Evolutionary conservation across 1,140 invertebrate genomes (phyloP), one percentile per base, ranked within the genome.

Genomic region (Venturia canescens): DNA sequence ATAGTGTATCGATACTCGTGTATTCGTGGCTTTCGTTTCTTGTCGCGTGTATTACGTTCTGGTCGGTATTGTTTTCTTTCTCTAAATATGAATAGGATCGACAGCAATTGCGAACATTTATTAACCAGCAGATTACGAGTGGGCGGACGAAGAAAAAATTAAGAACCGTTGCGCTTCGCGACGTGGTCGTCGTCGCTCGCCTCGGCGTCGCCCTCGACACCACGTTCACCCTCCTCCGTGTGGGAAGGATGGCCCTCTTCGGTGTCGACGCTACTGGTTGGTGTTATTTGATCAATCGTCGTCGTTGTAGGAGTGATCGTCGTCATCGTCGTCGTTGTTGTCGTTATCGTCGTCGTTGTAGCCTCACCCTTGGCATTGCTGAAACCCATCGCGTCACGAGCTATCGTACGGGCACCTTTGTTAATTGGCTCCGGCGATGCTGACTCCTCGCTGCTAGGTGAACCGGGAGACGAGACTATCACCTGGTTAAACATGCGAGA

Each of bases 381-480:
- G 84, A 16, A 88, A 85, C 63, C 89, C 27, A 82, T 79, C 29
- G 84, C 90, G 44, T 85, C 82, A 75, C 86, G 80, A 29, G 88
- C 85, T 86, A 69, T 69, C 29, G 60, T 77, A 18, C 80, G 83
- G 7, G 86, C 86, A 60, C 89, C 90, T 87, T 94, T 94, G 87
- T 95, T 95, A 89, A 94, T 93, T 74, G 94, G 94, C 83, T 95
- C 95, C 81, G 94, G 94, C 81, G 93, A 94, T 87, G 92, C 94
- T 83, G 94, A 93, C 90, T 95, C 91, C 79, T 92, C 90, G 91
- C 94, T 95, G 90, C 93, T 93, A 94, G 94, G 94, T 88, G 95
- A 95, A 92, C 94, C 94, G 92, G 95, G 94, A 86, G 95, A 95
- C 88, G 94, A 95, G 87, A 95, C 94, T 93, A 95, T 95, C 94